These are phyloP conservation scores for Mya arenaria DNA, from an alignment of 1,140 invertebrate genomes.

Conservation along the genomic window DNA sequence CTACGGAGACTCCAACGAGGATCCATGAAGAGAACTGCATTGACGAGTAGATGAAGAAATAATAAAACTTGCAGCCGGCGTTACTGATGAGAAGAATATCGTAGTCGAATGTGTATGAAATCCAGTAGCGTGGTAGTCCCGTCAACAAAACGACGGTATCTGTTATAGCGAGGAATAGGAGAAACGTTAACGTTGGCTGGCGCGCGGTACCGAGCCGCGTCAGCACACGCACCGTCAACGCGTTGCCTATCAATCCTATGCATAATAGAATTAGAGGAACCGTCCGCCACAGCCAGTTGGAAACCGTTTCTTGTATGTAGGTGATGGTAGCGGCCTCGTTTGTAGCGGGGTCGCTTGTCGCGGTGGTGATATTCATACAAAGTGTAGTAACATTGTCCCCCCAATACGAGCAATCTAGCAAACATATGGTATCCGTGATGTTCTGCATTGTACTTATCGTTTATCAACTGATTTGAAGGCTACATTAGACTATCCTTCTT, in stretches of 20 bases:
- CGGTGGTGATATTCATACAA: too few species aligned
- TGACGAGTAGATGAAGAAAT: slow-evolving; percentile 67
- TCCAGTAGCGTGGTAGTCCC: slow-evolving; percentile 65
- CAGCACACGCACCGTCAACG: slow-evolving; percentile 57
- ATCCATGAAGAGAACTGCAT: slow-evolving; percentile 75
- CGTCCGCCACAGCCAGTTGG: slow-evolving; percentile 52
- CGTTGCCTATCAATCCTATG: slow-evolving; percentile 60
- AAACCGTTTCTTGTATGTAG: not conserved
- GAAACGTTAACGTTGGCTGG: slow-evolving; percentile 47
- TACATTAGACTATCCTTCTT: too few species aligned
- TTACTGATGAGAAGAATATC: slow-evolving; percentile 60
- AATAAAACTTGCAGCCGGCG: slow-evolving; percentile 63
- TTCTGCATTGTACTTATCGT: too few species aligned
- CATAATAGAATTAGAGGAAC: slow-evolving; percentile 55
- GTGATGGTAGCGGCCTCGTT: too few species aligned
- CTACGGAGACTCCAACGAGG: slow-evolving; percentile 67
- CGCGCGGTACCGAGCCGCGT: slow-evolving; percentile 13
- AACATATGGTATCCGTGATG: too few species aligned
- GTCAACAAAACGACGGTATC: slow-evolving; percentile 64
- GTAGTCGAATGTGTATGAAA: slow-evolving; percentile 54
- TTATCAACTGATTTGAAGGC: too few species aligned
- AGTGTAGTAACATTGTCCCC: too few species aligned
- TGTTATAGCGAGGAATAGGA: slow-evolving; percentile 59
- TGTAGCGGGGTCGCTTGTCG: too few species aligned
- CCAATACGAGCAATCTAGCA: too few species aligned